Evolutionary conservation across 1,140 invertebrate genomes (phyloP).

Genomic region (Melitaea cinxia): DNA sequence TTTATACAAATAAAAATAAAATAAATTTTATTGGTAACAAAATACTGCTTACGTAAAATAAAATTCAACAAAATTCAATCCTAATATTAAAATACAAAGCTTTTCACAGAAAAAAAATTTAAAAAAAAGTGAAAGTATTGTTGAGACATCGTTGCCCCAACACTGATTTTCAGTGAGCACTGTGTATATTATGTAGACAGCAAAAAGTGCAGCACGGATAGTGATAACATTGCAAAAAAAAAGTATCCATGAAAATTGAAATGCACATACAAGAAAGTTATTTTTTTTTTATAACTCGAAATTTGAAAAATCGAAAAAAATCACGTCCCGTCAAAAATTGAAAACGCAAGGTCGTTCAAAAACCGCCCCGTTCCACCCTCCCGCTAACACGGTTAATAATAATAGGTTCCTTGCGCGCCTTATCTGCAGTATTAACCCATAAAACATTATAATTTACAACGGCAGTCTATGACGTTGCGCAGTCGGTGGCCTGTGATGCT

Average conservation of each 20-base stretch:
- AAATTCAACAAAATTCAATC: too few species aligned
- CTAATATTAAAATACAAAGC: too few species aligned
- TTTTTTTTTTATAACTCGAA: too few species aligned
- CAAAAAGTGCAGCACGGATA: too few species aligned
- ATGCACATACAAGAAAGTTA: too few species aligned
- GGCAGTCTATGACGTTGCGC: conserved; percentile 63
- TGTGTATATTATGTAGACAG: not conserved
- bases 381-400: conserved; percentile 76
- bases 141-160: too few species aligned
- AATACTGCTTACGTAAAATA: too few species aligned
- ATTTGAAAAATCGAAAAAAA: conserved; percentile 2
- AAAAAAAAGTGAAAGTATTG: too few species aligned
- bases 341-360: conserved; percentile 31
- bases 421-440: conserved; percentile 81
- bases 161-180: too few species aligned
- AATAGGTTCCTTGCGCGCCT: conserved; percentile 75
- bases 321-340: conserved; percentile 6
- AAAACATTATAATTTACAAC: conserved; percentile 81
- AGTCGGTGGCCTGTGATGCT: conserved; percentile 47
- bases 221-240: conserved; percentile 31
- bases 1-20: too few species aligned
- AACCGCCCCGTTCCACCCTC: conserved; percentile 35
- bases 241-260: not conserved
- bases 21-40: too few species aligned
- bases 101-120: too few species aligned